Evolutionary conservation across 53 echinoderm and acorn worm genomes (phyloP), one percentile per base, ranked within the genome.

Genomic region (Holothuria leucospilota): DNA sequence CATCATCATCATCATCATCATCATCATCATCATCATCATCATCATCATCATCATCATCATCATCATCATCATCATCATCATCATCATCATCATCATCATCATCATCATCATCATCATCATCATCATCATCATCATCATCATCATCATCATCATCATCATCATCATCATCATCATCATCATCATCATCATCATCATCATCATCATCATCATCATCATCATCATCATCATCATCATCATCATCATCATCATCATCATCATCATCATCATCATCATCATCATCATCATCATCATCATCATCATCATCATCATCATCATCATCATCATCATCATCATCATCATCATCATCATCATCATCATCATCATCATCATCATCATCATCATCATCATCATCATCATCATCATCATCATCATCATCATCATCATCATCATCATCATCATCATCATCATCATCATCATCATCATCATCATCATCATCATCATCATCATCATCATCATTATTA

Each of bases 401-500:
- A 77, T 77, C 78, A 39, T 77, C 78, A 77, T 38, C 78, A 77
- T 38, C 78, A 77, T 38, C 78, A 77, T 38, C 78, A 77, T 49
- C 78, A 77, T 41, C 78, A 38, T 30, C 78, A 77, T 77, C 51
- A 77, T 77, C 78, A 77, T 77, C 78, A 77, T 49, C 78, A 77
- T 77, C 78, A 77, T 38, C 78, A 77, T 38, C 78, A 77, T 21
- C 78, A 77, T 38, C 78, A 77, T 77, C 51, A 77, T 41, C 78
- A 77, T 77, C 78, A 77, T 77, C 78, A 77, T 77, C 78, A 77
- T 77, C 78, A 77, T 77, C 78, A 77, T 77, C 41, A 77, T 42
- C 52, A 77, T 42, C 78, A 51, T 42, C 78, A 40, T 77, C 78
- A 30, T 77, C 78, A 40, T 77, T 21, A 42, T 52, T 34, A 60